A percentile compares a stretch with the other conserved stretches of the same genome.
Conservation (phyloP, 2,888 invertebrate species). For the Agonopterix subpropinquella region DNA sequence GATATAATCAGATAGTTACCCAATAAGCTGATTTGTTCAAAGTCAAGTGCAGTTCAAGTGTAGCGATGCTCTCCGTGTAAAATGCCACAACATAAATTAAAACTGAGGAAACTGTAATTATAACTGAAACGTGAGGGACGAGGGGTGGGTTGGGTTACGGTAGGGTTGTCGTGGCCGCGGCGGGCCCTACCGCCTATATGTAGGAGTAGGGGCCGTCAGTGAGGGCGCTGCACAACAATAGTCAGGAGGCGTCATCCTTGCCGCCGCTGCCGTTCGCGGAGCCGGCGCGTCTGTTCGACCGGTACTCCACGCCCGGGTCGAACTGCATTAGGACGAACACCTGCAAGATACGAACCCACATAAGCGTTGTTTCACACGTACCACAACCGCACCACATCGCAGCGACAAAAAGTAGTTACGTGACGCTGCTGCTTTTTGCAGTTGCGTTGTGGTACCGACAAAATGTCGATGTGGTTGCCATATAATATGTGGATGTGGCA, state of each 20-base stretch:
- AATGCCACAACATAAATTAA: too few relatives aligned
- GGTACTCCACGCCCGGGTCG: conserved; percentile 98
- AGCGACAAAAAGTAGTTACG: too few relatives aligned
- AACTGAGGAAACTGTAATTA: background rate
- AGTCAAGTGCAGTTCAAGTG: too few relatives aligned
- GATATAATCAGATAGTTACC: too few relatives aligned
- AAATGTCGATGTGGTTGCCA: too few relatives aligned
- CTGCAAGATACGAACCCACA: conserved; percentile 66
- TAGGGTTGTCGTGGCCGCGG: conserved; percentile 38
- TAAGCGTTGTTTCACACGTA: too few relatives aligned
- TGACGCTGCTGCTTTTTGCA: too few relatives aligned
- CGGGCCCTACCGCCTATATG: conserved; percentile 77
- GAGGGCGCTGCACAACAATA: conserved; percentile 99
- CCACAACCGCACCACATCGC: too few relatives aligned
- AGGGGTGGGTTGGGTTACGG: conserved; percentile 14
- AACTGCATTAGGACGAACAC: conserved; percentile 99
- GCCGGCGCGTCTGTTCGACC: conserved; percentile 83
- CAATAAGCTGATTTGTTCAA: too few relatives aligned
- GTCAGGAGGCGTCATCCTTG: conserved; percentile 98
- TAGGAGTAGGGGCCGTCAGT: conserved; percentile 98
- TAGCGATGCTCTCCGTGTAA: too few relatives aligned
- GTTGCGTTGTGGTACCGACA: too few relatives aligned
- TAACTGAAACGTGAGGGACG: background rate
- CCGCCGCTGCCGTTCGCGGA: conserved; percentile 50
- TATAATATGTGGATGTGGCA: too few relatives aligned